phyloP scores from a whole-genome alignment of 2,113 vertebrate genomes.

The Dendropsophus ebraccatus region DNA sequence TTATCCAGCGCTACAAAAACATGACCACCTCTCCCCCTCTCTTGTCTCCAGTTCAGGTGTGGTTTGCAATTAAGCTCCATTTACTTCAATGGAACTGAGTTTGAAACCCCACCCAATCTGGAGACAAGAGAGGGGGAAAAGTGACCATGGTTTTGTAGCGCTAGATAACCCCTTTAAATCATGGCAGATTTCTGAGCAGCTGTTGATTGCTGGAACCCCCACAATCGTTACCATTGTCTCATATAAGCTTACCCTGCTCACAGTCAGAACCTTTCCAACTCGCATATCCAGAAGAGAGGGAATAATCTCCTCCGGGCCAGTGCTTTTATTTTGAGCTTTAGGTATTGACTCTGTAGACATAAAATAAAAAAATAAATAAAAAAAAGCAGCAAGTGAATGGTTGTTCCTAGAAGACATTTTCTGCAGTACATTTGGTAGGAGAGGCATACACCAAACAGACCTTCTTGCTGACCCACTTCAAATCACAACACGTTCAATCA shows the following conservation, averaged over 20 bases:
- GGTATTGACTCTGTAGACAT: slow-evolving; percentile 73
- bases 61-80: too few relatives aligned
- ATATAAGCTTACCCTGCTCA: slow-evolving; percentile 81
- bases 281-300: slow-evolving; percentile 93
- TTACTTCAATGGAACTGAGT: too few relatives aligned
- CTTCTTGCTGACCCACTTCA: not conserved
- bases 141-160: too few relatives aligned
- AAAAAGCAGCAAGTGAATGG: not conserved
- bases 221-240: not conserved
- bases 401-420: not conserved
- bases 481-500: too few relatives aligned
- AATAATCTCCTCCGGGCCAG: slow-evolving; percentile 78
- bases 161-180: too few relatives aligned
- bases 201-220: not conserved
- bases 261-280: slow-evolving; percentile 88
- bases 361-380: not conserved
- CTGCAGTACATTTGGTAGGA: not conserved
- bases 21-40: too few relatives aligned
- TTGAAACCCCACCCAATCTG: too few relatives aligned
- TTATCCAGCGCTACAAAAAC: too few relatives aligned
- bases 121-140: too few relatives aligned
- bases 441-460: too few relatives aligned
- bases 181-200: too few relatives aligned
- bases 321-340: slow-evolving; percentile 78
- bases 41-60: too few relatives aligned